Percentiles rank a stretch among this genome's conserved stretches.
These are phyloP conservation scores for Clarias batrachus DNA, from an alignment of 2,113 vertebrate genomes.

Conservation along the genomic window DNA sequence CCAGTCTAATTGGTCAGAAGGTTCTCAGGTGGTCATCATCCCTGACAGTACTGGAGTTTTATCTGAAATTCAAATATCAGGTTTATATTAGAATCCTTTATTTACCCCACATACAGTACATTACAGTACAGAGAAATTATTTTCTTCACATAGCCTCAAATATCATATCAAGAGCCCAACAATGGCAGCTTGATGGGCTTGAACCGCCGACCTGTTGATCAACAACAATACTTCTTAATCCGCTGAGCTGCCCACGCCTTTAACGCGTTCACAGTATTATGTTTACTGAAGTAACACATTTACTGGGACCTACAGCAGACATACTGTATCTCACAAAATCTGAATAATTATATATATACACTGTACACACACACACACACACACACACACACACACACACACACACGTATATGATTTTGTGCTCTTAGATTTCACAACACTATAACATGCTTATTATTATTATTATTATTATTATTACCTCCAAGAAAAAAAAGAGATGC, in stretches of 20 bases:
- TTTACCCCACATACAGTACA: no score
- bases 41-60: not conserved
- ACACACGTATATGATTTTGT: no score
- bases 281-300: not conserved
- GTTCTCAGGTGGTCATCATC: not conserved
- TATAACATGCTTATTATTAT: not conserved
- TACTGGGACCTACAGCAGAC: not conserved
- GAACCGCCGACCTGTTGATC: no score
- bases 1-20: not conserved
- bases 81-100: not conserved
- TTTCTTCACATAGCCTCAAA: no score
- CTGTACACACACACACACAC: no score
- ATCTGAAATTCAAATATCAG: not conserved
- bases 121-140: no score
- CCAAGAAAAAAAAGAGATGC: not conserved
- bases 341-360: not conserved
- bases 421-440: not conserved
- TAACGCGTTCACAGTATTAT: not conserved
- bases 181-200: no score
- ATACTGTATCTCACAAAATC: not conserved
- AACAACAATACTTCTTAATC: no score
- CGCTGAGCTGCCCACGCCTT: no score
- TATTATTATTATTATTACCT: not conserved
- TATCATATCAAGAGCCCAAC: no score
- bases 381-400: no score